A percentile compares a stretch with the other conserved stretches of the same genome.
Conservation (phyloP, 1,140 invertebrate genomes). For the Euschistus heros region DNA sequence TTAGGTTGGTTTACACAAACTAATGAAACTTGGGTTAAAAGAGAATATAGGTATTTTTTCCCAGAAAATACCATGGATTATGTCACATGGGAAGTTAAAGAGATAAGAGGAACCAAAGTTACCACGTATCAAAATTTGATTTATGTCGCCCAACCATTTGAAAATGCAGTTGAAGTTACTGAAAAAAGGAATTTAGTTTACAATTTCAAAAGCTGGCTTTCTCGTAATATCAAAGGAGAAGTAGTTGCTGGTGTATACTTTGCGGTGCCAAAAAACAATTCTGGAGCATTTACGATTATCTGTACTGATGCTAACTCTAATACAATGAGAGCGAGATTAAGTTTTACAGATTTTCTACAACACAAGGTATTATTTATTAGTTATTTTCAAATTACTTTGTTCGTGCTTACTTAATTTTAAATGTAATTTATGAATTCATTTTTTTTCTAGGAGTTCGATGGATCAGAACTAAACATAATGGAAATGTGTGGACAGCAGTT, state of each 20-base stretch:
- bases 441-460: conserved; percentile 1
- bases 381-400: not conserved
- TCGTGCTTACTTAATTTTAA: not conserved
- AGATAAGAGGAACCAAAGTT: conserved; percentile 38
- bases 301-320: conserved; percentile 8
- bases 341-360: not conserved
- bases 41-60: conserved; percentile 70
- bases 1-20: conserved; percentile 71
- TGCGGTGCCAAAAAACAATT: not conserved
- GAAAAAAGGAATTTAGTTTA: conserved; percentile 82
- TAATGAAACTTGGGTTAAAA: conserved; percentile 55
- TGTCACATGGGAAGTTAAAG: conserved; percentile 69
- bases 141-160: conserved; percentile 64
- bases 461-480: not conserved
- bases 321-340: conserved; percentile 6
- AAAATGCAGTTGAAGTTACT: conserved; percentile 70
- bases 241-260: conserved; percentile 15
- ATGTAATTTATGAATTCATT: not conserved
- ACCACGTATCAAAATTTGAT: conserved; percentile 50
- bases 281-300: not conserved
- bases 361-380: not conserved
- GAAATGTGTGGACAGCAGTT: conserved; percentile 10
- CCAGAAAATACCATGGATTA: conserved; percentile 54
- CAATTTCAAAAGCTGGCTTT: conserved; percentile 47
- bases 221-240: conserved; percentile 14